Conservation (phyloP, 2,888 invertebrate species). For the Pocota personata region DNA sequence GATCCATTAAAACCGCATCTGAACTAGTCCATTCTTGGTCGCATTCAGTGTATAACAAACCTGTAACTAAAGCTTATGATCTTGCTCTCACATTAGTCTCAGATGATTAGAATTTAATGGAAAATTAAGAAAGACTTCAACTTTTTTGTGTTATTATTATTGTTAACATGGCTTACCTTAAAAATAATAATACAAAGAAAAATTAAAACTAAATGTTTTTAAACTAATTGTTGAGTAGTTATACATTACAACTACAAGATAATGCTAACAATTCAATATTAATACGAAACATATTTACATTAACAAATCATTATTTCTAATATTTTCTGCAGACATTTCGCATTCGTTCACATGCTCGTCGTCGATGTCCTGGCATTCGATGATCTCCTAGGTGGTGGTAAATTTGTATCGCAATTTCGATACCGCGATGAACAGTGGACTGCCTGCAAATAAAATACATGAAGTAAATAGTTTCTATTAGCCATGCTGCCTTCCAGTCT, state of each 20-base stretch:
- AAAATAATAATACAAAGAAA: constrained; percentile 2
- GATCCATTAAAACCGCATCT: too few species aligned
- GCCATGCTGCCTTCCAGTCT: neutral
- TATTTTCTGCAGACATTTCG: neutral
- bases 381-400: constrained; percentile 80
- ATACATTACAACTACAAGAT: neutral
- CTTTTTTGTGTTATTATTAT: neutral
- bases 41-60: too few species aligned
- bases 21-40: too few species aligned
- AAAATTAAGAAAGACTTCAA: neutral
- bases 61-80: too few species aligned
- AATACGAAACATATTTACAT: neutral
- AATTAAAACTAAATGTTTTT: neutral
- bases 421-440: constrained; percentile 80
- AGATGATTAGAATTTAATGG: neutral
- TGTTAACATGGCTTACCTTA: neutral
- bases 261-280: neutral
- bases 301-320: too few species aligned
- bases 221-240: neutral
- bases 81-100: too few species aligned
- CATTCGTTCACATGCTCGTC: constrained; percentile 77
- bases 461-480: neutral
- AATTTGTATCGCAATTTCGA: constrained; percentile 78
- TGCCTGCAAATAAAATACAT: constrained; percentile 77
- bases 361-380: constrained; percentile 80